These are phyloP conservation scores for Acanthopagrus latus DNA, from an alignment of 2,797 vertebrate species.

Conservation along the genomic window DNA sequence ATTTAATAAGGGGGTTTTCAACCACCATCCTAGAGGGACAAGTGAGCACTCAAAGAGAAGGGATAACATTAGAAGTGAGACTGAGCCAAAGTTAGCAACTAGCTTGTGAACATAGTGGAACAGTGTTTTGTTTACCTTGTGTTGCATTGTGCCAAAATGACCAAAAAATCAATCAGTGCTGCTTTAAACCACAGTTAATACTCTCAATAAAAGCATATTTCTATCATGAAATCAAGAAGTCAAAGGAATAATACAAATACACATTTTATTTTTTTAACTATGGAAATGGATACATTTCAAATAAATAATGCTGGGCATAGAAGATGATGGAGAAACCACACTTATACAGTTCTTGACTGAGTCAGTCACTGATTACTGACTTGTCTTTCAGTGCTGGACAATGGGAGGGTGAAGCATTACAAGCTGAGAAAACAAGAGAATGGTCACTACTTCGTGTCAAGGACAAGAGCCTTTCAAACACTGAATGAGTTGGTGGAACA, in stretches of 20 bases:
- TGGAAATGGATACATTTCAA: background rate
- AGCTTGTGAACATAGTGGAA: background rate
- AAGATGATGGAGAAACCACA: background rate
- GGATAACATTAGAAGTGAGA: too few species aligned
- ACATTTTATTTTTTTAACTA: background rate
- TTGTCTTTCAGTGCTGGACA: slow-evolving; percentile 89
- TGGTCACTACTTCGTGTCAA: slow-evolving; percentile 87
- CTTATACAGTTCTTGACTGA: background rate
- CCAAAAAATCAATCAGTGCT: too few species aligned
- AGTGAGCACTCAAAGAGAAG: too few species aligned
- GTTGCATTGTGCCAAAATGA: background rate
- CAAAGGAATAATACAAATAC: background rate
- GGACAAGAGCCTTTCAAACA: slow-evolving; percentile 81
- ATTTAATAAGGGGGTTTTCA: too few species aligned
- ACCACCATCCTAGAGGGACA: too few species aligned
- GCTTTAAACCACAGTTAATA: background rate
- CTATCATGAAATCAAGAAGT: background rate
- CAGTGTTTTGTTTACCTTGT: background rate
- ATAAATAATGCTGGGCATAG: background rate
- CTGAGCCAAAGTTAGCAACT: background rate
- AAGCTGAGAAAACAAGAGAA: slow-evolving; percentile 85
- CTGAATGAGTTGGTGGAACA: slow-evolving; percentile 88
- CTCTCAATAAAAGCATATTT: background rate
- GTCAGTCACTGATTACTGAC: background rate
- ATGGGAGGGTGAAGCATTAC: slow-evolving; percentile 91